Percentiles rank a stretch among this genome's conserved stretches.
Evolutionary conservation across 2,797 vertebrate species (phyloP).

Genomic region (Clarias pachynema): DNA sequence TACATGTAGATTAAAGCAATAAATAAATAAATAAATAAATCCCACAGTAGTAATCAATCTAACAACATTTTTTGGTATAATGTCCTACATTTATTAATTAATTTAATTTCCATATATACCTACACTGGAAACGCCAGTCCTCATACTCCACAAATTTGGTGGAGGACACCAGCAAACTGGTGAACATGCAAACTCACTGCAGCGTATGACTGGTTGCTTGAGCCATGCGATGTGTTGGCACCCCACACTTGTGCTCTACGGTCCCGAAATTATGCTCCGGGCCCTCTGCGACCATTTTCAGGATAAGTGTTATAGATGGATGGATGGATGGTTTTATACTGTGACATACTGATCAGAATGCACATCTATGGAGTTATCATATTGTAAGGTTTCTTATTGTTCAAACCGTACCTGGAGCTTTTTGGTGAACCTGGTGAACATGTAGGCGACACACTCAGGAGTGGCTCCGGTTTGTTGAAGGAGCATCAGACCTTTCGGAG

Average conservation of each 20-base stretch:
- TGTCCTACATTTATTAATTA: neutral
- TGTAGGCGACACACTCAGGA: constrained; percentile 86
- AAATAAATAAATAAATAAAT: neutral
- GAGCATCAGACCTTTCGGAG: constrained; percentile 89
- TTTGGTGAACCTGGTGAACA: constrained; percentile 87
- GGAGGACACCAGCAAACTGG: too few species aligned
- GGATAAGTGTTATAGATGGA: too few species aligned
- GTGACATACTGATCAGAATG: neutral
- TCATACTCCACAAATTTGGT: too few species aligned
- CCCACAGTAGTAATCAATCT: neutral
- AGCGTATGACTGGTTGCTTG: too few species aligned
- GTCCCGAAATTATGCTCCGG: too few species aligned
- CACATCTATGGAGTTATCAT: neutral
- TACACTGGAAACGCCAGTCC: too few species aligned
- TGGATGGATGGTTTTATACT: too few species aligned
- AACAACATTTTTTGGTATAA: neutral
- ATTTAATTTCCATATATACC: too few species aligned
- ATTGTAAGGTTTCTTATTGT: neutral
- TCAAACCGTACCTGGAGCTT: constrained; percentile 82
- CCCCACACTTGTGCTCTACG: too few species aligned
- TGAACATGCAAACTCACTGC: too few species aligned
- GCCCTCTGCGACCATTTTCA: too few species aligned
- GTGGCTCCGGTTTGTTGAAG: constrained; percentile 89
- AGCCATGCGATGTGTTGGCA: too few species aligned
- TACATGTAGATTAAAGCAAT: neutral